A percentile compares a stretch with the other conserved stretches of the same genome.
phyloP scores from a whole-genome alignment of 1,140 invertebrate species.

The Lasioglossum albipes region DNA sequence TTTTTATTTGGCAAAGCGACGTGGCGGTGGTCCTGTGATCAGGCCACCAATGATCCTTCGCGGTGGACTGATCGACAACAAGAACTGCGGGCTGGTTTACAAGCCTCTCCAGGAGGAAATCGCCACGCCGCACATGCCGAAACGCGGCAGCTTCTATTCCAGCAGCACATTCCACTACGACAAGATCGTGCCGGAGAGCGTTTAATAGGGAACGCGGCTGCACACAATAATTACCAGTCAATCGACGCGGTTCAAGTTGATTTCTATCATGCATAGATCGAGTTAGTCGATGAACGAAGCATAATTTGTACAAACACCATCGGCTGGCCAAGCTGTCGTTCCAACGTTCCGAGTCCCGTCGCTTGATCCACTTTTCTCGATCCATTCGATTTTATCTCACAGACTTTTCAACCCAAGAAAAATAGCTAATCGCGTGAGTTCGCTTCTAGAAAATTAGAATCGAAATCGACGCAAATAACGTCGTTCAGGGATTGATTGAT shows the following conservation, averaged over 20 bases:
- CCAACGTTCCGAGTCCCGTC: background rate
- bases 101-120: constrained; percentile 80
- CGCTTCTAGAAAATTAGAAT: too few species aligned
- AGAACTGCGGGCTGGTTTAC: constrained; percentile 79
- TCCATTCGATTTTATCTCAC: too few species aligned
- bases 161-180: constrained; percentile 84
- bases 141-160: constrained; percentile 82
- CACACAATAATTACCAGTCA: constrained; percentile 10
- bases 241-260: background rate
- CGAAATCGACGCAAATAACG: too few species aligned
- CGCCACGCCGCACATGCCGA: constrained; percentile 77
- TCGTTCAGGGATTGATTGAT: too few species aligned
- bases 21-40: constrained; percentile 73
- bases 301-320: background rate
- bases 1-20: constrained; percentile 69
- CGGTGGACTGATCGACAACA: constrained; percentile 74
- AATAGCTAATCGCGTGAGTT: too few species aligned
- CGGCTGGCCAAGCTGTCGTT: background rate
- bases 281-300: background rate
- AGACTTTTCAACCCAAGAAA: too few species aligned
- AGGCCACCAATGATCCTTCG: constrained; percentile 76
- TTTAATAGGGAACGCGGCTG: constrained; percentile 67
- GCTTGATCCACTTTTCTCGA: too few species aligned
- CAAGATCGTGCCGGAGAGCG: constrained; percentile 83
- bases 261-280: background rate